Conservation (phyloP, 2,113 vertebrate species). For the Scophthalmus maximus region DNA sequence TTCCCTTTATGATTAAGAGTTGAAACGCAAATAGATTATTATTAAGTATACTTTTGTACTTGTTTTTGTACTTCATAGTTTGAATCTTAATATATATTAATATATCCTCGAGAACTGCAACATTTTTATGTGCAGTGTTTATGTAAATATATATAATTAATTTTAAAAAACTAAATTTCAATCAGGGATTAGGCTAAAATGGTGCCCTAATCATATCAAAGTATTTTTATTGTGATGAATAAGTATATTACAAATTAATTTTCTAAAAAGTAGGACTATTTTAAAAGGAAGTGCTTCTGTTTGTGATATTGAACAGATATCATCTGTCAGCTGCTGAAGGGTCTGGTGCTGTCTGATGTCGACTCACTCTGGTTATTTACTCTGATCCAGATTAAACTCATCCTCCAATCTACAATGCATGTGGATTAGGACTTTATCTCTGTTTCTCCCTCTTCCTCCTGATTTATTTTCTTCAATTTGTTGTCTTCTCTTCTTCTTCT, state of each 20-base stretch:
- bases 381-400: constrained; percentile 55
- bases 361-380: constrained; percentile 28
- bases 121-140: no score
- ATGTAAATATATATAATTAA: no score
- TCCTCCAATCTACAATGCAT: constrained; percentile 16
- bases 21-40: no score
- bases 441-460: constrained; percentile 12
- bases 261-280: neutral
- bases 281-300: neutral
- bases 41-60: no score
- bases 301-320: neutral
- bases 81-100: no score
- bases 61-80: no score
- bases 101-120: no score
- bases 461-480: neutral
- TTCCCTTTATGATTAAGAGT: no score
- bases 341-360: neutral
- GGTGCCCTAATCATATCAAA: no score
- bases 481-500: neutral
- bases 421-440: constrained; percentile 40
- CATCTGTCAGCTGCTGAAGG: neutral
- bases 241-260: neutral
- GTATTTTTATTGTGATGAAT: neutral
- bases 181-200: no score
- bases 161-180: no score